Conservation (phyloP, 2,797 vertebrate genomes). For the Bradypodion pumilum region DNA sequence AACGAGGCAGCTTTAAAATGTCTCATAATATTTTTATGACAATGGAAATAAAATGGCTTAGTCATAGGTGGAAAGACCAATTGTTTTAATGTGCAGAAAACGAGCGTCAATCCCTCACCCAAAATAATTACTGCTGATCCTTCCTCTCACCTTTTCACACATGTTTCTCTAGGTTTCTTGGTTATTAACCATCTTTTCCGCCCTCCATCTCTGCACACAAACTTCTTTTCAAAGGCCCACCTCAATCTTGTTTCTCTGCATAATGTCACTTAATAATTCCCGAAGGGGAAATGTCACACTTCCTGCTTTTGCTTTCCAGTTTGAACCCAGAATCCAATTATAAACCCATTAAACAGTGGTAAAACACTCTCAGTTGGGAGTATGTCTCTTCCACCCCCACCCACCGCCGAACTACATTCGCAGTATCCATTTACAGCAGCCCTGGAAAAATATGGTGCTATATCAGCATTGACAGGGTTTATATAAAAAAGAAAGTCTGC, state of each 20-base stretch:
- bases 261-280: slow-evolving; percentile 57
- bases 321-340: slow-evolving; percentile 74
- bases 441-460: slow-evolving; percentile 5
- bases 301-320: slow-evolving; percentile 62
- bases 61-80: slow-evolving; percentile 32
- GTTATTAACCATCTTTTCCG: slow-evolving; percentile 8
- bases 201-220: slow-evolving; percentile 24
- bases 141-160: background rate
- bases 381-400: slow-evolving; percentile 31
- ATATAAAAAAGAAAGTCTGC: slow-evolving; percentile 6
- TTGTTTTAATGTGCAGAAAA: slow-evolving; percentile 43
- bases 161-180: slow-evolving; percentile 18
- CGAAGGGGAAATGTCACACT: slow-evolving; percentile 56
- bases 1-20: slow-evolving; percentile 51
- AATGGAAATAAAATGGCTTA: slow-evolving; percentile 62
- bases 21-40: slow-evolving; percentile 54
- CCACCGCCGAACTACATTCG: slow-evolving; percentile 30
- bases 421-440: slow-evolving; percentile 49
- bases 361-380: slow-evolving; percentile 52
- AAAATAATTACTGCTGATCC: background rate
- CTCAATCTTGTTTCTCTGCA: slow-evolving; percentile 37
- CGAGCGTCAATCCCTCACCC: slow-evolving; percentile 13
- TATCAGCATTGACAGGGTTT: slow-evolving; percentile 20
- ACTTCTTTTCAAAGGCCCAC: slow-evolving; percentile 12
- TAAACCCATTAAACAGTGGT: slow-evolving; percentile 69